Evolutionary conservation across 2,888 invertebrate species (phyloP).

Genomic region (Cephus pulcher): DNA sequence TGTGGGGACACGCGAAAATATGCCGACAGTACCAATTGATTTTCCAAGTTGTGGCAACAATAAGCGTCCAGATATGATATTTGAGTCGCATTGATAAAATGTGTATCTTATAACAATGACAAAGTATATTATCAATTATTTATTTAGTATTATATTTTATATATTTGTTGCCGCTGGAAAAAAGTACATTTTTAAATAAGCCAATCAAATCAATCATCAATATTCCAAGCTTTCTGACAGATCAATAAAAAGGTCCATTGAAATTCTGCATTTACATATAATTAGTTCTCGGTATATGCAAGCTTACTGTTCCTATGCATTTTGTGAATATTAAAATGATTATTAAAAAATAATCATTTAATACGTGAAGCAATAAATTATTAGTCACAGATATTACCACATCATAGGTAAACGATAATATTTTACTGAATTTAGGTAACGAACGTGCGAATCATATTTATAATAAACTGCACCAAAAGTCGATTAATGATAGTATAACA

Average conservation of each 20-base stretch:
- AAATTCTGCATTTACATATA: not conserved
- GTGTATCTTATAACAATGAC: not conserved
- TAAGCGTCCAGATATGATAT: constrained; percentile 47
- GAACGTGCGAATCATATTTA: too few relatives aligned
- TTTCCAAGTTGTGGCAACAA: constrained; percentile 52
- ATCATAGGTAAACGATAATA: too few relatives aligned
- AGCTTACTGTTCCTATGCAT: too few relatives aligned
- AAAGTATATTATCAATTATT: not conserved
- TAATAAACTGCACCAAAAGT: too few relatives aligned
- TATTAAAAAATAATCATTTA: too few relatives aligned
- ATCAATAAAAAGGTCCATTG: not conserved
- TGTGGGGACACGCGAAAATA: constrained; percentile 43
- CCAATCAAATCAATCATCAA: not conserved
- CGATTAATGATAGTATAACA: too few relatives aligned
- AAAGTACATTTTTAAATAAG: not conserved
- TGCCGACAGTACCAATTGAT: constrained; percentile 46
- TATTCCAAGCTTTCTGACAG: not conserved
- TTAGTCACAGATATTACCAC: too few relatives aligned
- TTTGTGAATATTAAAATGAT: too few relatives aligned
- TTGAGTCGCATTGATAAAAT: constrained; percentile 29
- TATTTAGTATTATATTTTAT: not conserved
- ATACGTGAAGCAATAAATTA: too few relatives aligned
- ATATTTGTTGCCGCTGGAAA: not conserved
- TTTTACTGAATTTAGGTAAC: too few relatives aligned
- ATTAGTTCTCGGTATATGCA: not conserved